Conservation (phyloP, 2,888 invertebrate species). For the Xanthorhoe spadicearia region DNA sequence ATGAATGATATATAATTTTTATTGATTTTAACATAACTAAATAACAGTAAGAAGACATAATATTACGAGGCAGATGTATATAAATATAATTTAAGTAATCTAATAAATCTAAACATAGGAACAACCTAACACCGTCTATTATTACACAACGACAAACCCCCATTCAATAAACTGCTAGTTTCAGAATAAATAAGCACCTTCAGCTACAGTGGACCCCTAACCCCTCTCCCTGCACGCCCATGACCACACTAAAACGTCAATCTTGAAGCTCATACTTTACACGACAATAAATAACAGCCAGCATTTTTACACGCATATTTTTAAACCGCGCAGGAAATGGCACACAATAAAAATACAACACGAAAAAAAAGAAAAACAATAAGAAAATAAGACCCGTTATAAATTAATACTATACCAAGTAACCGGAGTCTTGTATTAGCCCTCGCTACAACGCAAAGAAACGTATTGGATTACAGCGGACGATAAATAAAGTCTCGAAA, state of each 20-base stretch:
- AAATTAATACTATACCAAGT: slow-evolving; percentile 65
- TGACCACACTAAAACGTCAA: slow-evolving; percentile 29
- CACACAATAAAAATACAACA: slow-evolving; percentile 47
- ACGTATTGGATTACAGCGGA: slow-evolving; percentile 68
- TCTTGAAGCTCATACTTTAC: slow-evolving; percentile 20
- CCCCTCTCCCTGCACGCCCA: neutral
- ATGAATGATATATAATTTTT: too few species aligned
- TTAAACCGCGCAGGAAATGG: slow-evolving; percentile 47
- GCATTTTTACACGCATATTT: slow-evolving; percentile 42
- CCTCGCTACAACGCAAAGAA: slow-evolving; percentile 55
- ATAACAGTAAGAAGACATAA: too few species aligned
- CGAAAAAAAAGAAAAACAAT: slow-evolving; percentile 47
- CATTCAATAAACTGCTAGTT: neutral
- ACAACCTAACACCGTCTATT: neutral
- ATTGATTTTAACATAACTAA: too few species aligned
- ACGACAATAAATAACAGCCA: slow-evolving; percentile 37
- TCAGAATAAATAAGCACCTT: slow-evolving; percentile 1
- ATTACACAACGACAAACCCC: neutral
- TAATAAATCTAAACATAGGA: too few species aligned
- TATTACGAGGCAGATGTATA: too few species aligned
- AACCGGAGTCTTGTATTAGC: slow-evolving; percentile 60
- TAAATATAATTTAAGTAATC: too few species aligned
- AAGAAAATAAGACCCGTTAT: slow-evolving; percentile 59
- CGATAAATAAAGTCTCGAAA: slow-evolving; percentile 69
- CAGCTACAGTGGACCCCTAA: neutral